A percentile compares a stretch with the other conserved stretches of the same genome.
Conservation (phyloP, 2,888 invertebrate genomes). For the Scaptomyza caliginosa region DNA sequence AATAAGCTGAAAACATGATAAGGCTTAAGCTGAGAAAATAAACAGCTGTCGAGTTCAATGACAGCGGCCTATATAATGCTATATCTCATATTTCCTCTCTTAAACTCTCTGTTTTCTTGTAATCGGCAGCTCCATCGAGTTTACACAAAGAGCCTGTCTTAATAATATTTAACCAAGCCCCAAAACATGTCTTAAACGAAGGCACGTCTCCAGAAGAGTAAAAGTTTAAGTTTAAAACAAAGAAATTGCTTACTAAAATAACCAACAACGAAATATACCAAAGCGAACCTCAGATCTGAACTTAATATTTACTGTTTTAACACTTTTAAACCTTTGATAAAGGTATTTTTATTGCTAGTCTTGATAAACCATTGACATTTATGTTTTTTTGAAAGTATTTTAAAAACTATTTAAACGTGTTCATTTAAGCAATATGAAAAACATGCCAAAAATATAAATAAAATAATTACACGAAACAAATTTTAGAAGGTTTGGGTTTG, state of each 20-base stretch:
- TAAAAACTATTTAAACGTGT: slow-evolving; percentile 14
- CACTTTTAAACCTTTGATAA: slow-evolving; percentile 20
- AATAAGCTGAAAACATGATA: slow-evolving; percentile 27
- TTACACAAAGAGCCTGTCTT: slow-evolving; percentile 20
- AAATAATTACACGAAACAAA: not conserved
- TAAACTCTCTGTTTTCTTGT: not conserved
- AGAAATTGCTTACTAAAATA: slow-evolving; percentile 29
- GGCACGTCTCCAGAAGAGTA: slow-evolving; percentile 51
- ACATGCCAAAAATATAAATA: not conserved
- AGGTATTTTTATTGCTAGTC: not conserved
- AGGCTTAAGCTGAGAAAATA: not conserved
- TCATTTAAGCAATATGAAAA: not conserved
- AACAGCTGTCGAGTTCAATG: slow-evolving; percentile 45
- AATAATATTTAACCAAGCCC: slow-evolving; percentile 32
- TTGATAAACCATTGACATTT: not conserved
- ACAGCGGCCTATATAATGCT: slow-evolving; percentile 46
- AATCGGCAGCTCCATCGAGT: slow-evolving; percentile 10
- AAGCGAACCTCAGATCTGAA: slow-evolving; percentile 3
- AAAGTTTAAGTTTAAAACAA: slow-evolving; percentile 52
- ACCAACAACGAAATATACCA: slow-evolving; percentile 14
- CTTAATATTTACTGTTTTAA: slow-evolving; percentile 32
- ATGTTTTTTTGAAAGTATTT: not conserved
- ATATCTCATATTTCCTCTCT: slow-evolving; percentile 4
- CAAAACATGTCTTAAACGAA: slow-evolving; percentile 37
- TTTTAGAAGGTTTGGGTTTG: no score